Base-by-base conservation (phyloP, 1,140 invertebrate genomes). In the Trachelipus rathkii region DNA sequence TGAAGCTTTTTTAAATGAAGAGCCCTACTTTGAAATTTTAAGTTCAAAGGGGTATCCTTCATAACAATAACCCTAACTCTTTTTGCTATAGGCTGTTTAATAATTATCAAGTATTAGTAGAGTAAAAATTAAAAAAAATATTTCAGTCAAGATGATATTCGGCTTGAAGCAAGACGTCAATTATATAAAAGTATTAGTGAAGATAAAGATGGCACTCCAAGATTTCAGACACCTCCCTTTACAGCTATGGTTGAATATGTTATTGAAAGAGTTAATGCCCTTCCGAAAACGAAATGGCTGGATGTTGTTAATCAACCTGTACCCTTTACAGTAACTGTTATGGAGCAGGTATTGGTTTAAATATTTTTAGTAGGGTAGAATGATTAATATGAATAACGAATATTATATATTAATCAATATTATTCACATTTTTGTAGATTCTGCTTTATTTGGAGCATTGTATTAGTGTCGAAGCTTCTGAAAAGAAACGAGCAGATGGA, bases 91-190 rank as follows among this genome's bases (percentile, higher is more conserved):
- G 33, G 33, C 33, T 33, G 6, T 33, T 33, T 33, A 33, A 33
- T 33, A 33, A 33, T n/a, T 33, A 33, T 33, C 33, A 6, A 33
- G 33, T 33, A 33, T 33, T 33, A 33, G 33, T 33, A 33, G 6
- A 33, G 33, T 33, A 33, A 33, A 33, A 33, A 33, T 1, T 33
- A 6, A 6, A 33, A 33, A 33, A 33, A 60, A 4, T 50, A 50
- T 15, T 23, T 43, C 44, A 92, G 91, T 43, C 92, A 93, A 85
- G 91, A 92, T 76, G 92, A 94, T 82, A 90, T 94, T 9, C 89
- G 89, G 77, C 85, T 86, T 15, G 92, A 93, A 85, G 91, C 92
- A 15, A 84, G 88, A 60, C 91, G 91, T 86, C 88, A 89, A 78
- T 83, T 93, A 0, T 92, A 92, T 83, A 89, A 89, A 0, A 86